Base-by-base conservation (phyloP, 2,888 invertebrate species). In the Standfussiana lucernea region DNA sequence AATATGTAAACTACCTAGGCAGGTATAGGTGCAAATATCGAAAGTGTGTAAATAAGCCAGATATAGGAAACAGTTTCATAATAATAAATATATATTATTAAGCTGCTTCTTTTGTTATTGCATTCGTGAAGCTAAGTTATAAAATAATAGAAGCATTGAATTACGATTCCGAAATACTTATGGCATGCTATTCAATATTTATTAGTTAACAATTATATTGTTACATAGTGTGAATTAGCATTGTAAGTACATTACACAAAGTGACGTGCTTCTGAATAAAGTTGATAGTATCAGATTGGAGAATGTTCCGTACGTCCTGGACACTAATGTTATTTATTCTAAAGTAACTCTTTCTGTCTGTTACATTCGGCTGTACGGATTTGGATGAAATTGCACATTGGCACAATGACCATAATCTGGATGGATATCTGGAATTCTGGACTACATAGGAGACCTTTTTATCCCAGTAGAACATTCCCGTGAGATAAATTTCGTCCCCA, bases 101-200 rank as follows among this genome's bases (percentile, higher is more conserved):
- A 7, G 11, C 35, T 59, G 47, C 40, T 35, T 45, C 59, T 61
- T 80, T 72, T 72, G 61, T 73, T 66, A 18, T 18, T 11, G 18
- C 72, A 42, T 59, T 72, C 42, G 21, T 77, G n/a, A 59, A 59
- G n/a, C 21, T 53, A 70, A 45, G 32, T 67, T 53, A 28, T 69
- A 42, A 70, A 70, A 62, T 45, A 28, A 79, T 62, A 28, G 70
- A 62, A 11, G 5, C 62, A 15, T 15, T 62, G 70, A 70, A 45
- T 64, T 40, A 64, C 64, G 45, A 56, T 75, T 75, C 50, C 15
- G 68, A 68, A 79, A 74, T 42, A 75, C 64, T 75, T 64, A 74
- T 59, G 68, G 59, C 68, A 80, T 69, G 24, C 13, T 50, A 35
- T 64, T 40, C 40, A 47, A 73, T 66, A 78, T 68, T 32, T 62